Base-by-base conservation (phyloP, 2,113 vertebrate genomes). In the Penelope pileata region DNA sequence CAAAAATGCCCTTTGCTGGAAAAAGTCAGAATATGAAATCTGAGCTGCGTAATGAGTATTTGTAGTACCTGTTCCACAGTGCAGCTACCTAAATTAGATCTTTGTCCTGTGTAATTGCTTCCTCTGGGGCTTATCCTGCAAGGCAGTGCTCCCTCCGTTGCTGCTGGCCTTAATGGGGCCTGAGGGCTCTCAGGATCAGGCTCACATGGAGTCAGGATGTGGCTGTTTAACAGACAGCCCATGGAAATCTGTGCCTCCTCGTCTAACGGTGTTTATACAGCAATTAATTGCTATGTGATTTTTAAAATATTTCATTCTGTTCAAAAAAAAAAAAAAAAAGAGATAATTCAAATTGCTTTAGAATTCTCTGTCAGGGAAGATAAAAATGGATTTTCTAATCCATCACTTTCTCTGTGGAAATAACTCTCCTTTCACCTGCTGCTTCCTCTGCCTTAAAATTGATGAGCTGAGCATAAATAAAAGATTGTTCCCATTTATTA, bases 401-500 rank as follows among this genome's bases (percentile, higher is more conserved):
- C 73, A 75, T 95, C 88, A 83, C 69, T 95, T 86, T 88, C 90
- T 70, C 72, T 53, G 38, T 58, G 76, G 88, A 94, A 90, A 86
- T 79, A 88, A 72, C 51, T 94, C 24, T 75, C 36, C 42, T 92
- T 91, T 66, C 45, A 63, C 95, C 79, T 94, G 47, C 42, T 59
- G 36, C 79, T 83, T 92, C 69, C 84, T 96, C 73, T 75, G 54
- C 82, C 77, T 93, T 66, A 87, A 90, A 92, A 96, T 96, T 89
- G 95, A 95, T 96, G 93, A 90, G 78, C 67, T 70, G 79, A 88
- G 88, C 89, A 89, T 77, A 90, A 86, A 78, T 93, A 85, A 86
- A 93, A 88, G 86, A 91, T 91, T 45, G 85, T 45, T 94, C 91
- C 77, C 72, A 83, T 97, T 96, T 97, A 88, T 97, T 96, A 94